Evolutionary conservation across 1,140 invertebrate species (phyloP).

Genomic region (Delia radicum): DNA sequence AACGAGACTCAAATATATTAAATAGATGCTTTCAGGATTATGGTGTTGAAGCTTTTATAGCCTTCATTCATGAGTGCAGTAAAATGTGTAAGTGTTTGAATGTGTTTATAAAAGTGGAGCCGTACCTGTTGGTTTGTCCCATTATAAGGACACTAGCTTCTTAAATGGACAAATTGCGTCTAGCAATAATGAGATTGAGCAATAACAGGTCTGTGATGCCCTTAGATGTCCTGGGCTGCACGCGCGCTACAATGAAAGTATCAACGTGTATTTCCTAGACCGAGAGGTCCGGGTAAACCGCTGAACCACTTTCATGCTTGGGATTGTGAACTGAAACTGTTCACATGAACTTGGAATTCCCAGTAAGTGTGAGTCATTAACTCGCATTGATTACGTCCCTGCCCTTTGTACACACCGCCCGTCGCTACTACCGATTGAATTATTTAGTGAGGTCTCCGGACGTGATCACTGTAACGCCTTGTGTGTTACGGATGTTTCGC

Average conservation of each 20-base stretch:
- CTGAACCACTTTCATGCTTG: constrained; percentile 76
- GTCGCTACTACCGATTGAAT: constrained; percentile 88
- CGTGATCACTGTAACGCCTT: constrained; percentile 26
- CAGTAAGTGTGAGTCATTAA: no score
- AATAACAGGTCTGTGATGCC: constrained; percentile 29
- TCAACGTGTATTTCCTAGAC: constrained; percentile 61
- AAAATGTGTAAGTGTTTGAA: no score
- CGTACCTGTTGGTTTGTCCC: constrained; percentile 26
- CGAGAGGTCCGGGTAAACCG: constrained; percentile 71
- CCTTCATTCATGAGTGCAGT: no score
- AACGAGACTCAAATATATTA: no score
- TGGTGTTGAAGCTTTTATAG: no score
- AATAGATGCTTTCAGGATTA: no score
- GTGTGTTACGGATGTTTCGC: constrained; percentile 25
- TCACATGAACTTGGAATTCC: background rate
- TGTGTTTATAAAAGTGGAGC: no score
- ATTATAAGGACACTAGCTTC: constrained; percentile 28
- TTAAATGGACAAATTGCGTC: constrained; percentile 30
- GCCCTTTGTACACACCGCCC: constrained; percentile 82
- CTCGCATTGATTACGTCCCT: constrained; percentile 80
- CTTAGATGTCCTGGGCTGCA: constrained; percentile 29
- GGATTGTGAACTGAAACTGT: constrained; percentile 62
- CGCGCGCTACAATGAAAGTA: constrained; percentile 29
- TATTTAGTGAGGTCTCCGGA: constrained; percentile 36
- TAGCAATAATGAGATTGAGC: constrained; percentile 29